phyloP scores from a whole-genome alignment of 2,113 vertebrate species.

The Cyprinodon brontotheroides region DNA sequence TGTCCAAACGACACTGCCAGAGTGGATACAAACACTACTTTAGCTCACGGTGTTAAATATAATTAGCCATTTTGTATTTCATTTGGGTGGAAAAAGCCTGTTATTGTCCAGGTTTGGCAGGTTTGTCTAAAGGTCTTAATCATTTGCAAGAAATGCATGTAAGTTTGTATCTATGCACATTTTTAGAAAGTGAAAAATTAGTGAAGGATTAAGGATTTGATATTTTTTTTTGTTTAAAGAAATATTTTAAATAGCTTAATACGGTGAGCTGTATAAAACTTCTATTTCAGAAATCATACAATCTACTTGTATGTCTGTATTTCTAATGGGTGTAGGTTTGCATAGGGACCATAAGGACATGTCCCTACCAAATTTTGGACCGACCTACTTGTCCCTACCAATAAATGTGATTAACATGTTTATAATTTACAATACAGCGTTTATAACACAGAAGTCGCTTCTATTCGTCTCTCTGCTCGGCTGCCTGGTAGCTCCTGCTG shows the following conservation, averaged over 20 bases:
- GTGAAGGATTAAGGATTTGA: background rate
- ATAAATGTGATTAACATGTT: no score
- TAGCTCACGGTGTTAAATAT: conserved; percentile 8
- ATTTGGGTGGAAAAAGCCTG: background rate
- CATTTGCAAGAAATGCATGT: background rate
- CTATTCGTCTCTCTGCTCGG: no score
- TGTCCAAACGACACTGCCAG: conserved; percentile 30
- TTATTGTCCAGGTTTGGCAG: conserved; percentile 1
- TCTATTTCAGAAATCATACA: background rate
- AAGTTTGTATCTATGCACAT: background rate
- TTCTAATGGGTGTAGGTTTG: no score
- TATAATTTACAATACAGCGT: no score
- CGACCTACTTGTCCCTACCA: no score
- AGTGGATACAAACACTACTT: conserved; percentile 20
- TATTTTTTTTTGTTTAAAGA: background rate
- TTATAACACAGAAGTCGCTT: no score
- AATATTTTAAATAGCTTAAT: conserved; percentile 7
- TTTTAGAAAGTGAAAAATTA: conserved; percentile 5
- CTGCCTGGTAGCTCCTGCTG: no score
- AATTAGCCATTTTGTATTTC: conserved; percentile 22
- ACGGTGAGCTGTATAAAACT: conserved; percentile 14
- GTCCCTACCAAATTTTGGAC: no score
- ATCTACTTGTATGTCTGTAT: background rate
- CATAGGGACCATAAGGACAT: no score
- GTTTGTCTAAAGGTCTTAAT: background rate